Evolutionary conservation across 2,113 vertebrate genomes (phyloP).

Genomic region (Dolichotis patagonum): DNA sequence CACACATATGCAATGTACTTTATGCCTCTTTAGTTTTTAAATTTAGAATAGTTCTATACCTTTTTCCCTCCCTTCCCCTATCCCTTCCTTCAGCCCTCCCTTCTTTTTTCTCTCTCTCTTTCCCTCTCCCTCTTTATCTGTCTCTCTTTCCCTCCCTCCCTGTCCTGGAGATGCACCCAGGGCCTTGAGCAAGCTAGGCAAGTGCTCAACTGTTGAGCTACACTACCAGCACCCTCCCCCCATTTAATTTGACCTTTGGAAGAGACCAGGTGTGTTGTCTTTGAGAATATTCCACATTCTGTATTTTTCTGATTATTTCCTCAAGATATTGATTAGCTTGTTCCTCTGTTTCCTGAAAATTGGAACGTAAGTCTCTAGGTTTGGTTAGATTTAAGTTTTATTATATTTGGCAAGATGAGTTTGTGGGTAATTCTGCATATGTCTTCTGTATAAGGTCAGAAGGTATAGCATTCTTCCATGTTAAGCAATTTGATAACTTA

Average conservation of each 20-base stretch:
- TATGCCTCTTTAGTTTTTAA: slow-evolving; percentile 12
- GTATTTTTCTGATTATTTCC: slow-evolving; percentile 28
- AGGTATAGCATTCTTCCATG: background rate
- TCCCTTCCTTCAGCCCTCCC: background rate
- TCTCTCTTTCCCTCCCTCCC: background rate
- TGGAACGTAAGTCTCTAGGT: slow-evolving; percentile 6
- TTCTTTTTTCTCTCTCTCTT: background rate
- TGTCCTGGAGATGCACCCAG: background rate
- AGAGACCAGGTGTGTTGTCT: slow-evolving; percentile 17
- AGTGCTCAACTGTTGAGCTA: background rate
- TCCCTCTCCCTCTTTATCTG: background rate
- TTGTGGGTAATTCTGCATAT: slow-evolving; percentile 20
- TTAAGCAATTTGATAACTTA: slow-evolving; percentile 23
- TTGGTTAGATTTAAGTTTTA: background rate
- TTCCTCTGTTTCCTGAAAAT: slow-evolving; percentile 32
- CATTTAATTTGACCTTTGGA: background rate
- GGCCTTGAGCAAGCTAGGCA: background rate
- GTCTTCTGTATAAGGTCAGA: background rate
- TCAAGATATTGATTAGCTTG: slow-evolving; percentile 42
- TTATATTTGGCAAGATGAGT: background rate
- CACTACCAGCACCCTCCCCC: background rate
- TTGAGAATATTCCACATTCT: slow-evolving; percentile 5
- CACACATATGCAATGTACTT: background rate
- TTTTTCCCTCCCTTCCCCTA: background rate
- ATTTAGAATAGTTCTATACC: slow-evolving; percentile 33